Percentiles rank a stretch among this genome's conserved stretches.
These are phyloP conservation scores for Spodoptera exigua DNA, from an alignment of 2,888 invertebrate genomes.

Conservation along the genomic window DNA sequence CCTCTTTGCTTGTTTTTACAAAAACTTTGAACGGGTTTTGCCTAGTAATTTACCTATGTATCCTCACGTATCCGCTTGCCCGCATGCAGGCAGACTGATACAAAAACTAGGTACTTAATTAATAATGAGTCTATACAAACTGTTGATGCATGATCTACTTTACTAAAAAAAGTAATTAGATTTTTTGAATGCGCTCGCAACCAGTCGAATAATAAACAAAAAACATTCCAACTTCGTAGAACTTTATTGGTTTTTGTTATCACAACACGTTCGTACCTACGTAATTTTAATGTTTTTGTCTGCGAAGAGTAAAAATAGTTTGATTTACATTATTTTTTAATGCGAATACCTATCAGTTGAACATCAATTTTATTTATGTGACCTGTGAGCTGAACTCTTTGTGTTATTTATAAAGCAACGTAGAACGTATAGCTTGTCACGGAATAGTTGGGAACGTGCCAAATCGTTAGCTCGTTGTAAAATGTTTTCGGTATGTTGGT, in stretches of 20 bases:
- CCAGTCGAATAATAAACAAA: conserved; percentile 34
- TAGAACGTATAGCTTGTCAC: conserved; percentile 79
- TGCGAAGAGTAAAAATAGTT: conserved; percentile 19
- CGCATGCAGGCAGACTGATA: conserved; percentile 64
- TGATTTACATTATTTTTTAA: conserved; percentile 44
- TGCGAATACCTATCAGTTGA: conserved; percentile 60
- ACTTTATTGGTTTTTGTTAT: conserved; percentile 25
- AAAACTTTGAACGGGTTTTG: conserved; percentile 73
- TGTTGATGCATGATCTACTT: conserved; percentile 65
- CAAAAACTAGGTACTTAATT: conserved; percentile 55
- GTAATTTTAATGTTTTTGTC: conserved; percentile 32
- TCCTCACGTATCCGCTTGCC: conserved; percentile 66
- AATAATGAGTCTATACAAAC: conserved; percentile 61
- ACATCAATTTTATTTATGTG: conserved; percentile 62
- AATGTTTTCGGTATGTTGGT: conserved; percentile 82
- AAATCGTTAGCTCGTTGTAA: conserved; percentile 81
- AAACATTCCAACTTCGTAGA: conserved; percentile 23
- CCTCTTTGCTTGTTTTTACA: conserved; percentile 82
- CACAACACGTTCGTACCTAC: not conserved
- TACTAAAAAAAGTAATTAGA: conserved; percentile 67
- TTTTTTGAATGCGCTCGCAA: conserved; percentile 62
- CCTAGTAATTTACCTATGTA: conserved; percentile 67
- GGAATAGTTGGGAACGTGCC: conserved; percentile 82
- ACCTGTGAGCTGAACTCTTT: conserved; percentile 71
- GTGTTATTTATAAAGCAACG: conserved; percentile 77